Conservation (phyloP, 2,888 invertebrate genomes). For the Dioctria rufipes region DNA sequence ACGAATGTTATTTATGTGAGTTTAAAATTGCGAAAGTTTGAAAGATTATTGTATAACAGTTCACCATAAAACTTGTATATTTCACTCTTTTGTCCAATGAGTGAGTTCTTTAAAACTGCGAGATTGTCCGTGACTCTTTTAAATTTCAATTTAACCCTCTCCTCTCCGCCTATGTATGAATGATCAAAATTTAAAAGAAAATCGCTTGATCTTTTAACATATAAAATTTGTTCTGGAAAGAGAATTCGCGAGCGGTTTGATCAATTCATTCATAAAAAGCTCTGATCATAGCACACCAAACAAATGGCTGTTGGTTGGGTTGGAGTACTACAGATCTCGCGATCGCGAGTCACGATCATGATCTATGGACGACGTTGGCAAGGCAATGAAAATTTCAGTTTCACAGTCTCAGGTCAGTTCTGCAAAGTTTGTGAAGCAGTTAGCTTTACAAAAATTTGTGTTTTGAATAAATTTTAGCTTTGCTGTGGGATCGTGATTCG, state of each 20-base stretch:
- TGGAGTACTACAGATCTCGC: no score
- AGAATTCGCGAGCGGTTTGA: constrained; percentile 33
- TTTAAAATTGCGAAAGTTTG: constrained; percentile 28
- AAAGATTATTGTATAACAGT: constrained; percentile 8
- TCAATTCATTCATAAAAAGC: neutral
- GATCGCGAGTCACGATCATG: no score
- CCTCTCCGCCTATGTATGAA: neutral
- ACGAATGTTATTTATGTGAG: neutral
- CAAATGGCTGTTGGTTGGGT: no score
- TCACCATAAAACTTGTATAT: neutral
- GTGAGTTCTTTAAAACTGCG: neutral
- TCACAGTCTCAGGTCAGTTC: no score
- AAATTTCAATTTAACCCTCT: neutral
- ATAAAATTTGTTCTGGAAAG: constrained; percentile 2
- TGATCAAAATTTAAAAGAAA: no score
- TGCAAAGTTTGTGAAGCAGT: no score
- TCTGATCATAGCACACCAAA: neutral
- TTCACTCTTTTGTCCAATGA: neutral
- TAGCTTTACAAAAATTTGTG: no score
- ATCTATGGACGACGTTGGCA: no score
- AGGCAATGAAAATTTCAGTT: no score
- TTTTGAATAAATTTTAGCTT: no score
- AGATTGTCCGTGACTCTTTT: neutral
- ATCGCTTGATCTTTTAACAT: neutral
- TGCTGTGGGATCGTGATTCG: no score